Evolutionary conservation across 2,888 invertebrate species (phyloP).

Genomic region (Hypsopygia costalis): DNA sequence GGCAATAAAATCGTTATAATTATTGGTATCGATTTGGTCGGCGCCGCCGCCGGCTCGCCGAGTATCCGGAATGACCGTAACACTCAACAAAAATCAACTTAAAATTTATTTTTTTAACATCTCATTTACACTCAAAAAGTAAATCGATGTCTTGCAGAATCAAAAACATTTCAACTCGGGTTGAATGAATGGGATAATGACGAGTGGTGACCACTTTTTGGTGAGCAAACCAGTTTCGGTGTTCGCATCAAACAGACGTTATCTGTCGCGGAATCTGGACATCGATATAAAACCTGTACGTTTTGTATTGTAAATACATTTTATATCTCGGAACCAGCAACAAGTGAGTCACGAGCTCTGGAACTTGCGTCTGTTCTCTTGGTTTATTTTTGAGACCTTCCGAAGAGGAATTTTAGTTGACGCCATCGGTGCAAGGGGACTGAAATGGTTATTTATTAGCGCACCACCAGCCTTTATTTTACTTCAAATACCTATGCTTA

Average conservation of each 20-base stretch:
- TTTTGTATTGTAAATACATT: slow-evolving; percentile 41
- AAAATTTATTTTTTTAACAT: slow-evolving; percentile 20
- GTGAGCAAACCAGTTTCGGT: slow-evolving; percentile 45
- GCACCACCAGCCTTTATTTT: background rate
- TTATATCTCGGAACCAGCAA: slow-evolving; percentile 26
- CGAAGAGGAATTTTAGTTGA: slow-evolving; percentile 15
- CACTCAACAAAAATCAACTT: slow-evolving; percentile 16
- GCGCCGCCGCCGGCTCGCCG: slow-evolving; percentile 23
- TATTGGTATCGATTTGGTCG: too few relatives aligned
- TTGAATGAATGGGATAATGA: slow-evolving; percentile 50
- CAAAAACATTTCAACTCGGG: slow-evolving; percentile 27
- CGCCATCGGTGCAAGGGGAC: slow-evolving; percentile 9
- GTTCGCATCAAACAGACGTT: slow-evolving; percentile 34
- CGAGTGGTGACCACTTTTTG: slow-evolving; percentile 39
- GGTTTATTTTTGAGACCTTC: slow-evolving; percentile 9
- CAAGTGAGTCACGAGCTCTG: slow-evolving; percentile 28
- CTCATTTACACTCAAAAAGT: slow-evolving; percentile 33
- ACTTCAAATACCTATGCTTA: background rate
- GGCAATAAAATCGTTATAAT: too few relatives aligned
- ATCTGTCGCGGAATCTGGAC: slow-evolving; percentile 44
- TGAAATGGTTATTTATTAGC: slow-evolving; percentile 6
- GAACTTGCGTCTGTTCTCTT: background rate
- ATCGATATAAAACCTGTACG: slow-evolving; percentile 42
- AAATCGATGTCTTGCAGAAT: slow-evolving; percentile 35
- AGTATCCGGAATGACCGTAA: slow-evolving; percentile 8